A percentile compares a stretch with the other conserved stretches of the same genome.
Conservation (phyloP, 2,797 vertebrate species). For the Percopsis omiscomaycus region DNA sequence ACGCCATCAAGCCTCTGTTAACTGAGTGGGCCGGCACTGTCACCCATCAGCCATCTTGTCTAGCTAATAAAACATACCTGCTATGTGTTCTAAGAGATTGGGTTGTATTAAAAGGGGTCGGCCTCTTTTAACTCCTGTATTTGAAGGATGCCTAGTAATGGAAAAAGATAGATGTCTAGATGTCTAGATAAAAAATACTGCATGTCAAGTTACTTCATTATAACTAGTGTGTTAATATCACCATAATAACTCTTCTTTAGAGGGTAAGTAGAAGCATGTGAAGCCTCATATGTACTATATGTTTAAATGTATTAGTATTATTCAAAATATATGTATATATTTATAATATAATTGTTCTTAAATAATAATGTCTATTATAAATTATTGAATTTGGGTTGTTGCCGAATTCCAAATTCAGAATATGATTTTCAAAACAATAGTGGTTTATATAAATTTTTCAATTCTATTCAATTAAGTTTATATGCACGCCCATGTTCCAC, state of each 20-base stretch:
- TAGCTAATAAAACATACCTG: conserved; percentile 50
- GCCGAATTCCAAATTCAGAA: too few relatives aligned
- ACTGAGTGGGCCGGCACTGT: conserved; percentile 55
- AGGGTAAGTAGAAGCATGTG: conserved; percentile 1
- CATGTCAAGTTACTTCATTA: background rate
- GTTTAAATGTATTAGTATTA: too few relatives aligned
- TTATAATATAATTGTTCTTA: too few relatives aligned
- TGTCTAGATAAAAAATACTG: background rate
- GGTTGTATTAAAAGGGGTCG: conserved; percentile 8
- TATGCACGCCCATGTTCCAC: too few relatives aligned
- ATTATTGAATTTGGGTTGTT: too few relatives aligned
- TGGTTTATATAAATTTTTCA: too few relatives aligned
- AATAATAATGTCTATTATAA: too few relatives aligned
- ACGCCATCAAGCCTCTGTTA: conserved; percentile 51
- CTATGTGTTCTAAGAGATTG: conserved; percentile 25
- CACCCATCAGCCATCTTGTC: conserved; percentile 50
- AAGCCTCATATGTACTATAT: conserved; percentile 14
- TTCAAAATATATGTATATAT: too few relatives aligned
- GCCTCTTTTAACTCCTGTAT: conserved; percentile 23
- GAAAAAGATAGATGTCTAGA: background rate
- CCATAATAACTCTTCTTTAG: background rate
- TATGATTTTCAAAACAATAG: too few relatives aligned
- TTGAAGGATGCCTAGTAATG: conserved; percentile 9
- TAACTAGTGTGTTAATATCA: background rate
- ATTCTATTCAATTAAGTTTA: too few relatives aligned